phyloP scores from a whole-genome alignment of 2,113 vertebrate species.

The Hyperopisus bebe region DNA sequence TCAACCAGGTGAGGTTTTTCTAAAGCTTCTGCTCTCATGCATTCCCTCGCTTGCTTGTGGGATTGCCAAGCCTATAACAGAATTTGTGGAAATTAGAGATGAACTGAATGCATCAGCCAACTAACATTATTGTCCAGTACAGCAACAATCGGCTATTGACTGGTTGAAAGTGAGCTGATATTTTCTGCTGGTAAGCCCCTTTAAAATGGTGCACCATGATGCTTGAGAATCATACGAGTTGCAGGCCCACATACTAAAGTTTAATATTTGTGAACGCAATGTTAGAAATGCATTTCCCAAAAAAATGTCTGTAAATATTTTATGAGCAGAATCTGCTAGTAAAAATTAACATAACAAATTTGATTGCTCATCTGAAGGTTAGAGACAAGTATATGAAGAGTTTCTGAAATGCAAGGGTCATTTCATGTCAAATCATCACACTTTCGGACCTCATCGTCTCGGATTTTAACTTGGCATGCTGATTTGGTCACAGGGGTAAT shows the following conservation, averaged over 20 bases:
- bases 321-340: background rate
- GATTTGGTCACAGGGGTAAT: too few species aligned
- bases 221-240: background rate
- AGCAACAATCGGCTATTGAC: background rate
- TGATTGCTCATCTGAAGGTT: background rate
- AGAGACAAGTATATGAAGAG: background rate
- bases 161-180: background rate
- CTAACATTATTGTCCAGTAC: background rate
- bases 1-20: conserved; percentile 77
- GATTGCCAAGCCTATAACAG: background rate
- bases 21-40: background rate
- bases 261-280: background rate
- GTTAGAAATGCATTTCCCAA: background rate
- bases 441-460: too few species aligned
- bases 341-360: background rate
- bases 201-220: background rate
- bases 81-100: background rate
- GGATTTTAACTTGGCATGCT: too few species aligned
- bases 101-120: background rate
- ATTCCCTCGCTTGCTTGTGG: background rate
- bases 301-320: background rate
- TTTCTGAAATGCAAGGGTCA: background rate
- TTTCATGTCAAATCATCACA: too few species aligned
- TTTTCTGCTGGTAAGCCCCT: background rate
- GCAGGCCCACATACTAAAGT: background rate